Evolutionary conservation across 1,140 invertebrate genomes (phyloP).

Genomic region (Neotoxoptera formosana): DNA sequence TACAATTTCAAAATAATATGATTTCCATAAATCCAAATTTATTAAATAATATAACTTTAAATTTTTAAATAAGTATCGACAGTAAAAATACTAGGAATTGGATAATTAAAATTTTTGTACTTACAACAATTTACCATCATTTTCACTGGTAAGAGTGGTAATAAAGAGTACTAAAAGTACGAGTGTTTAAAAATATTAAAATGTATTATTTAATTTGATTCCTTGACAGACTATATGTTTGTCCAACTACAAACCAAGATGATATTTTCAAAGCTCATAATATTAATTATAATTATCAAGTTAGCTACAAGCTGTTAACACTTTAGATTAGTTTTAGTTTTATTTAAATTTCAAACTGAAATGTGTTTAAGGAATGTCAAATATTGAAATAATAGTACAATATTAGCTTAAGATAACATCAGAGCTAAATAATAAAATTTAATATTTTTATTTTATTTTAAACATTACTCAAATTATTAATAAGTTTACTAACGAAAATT

Average conservation of each 20-base stretch:
- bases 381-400: not conserved
- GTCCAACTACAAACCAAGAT: no score
- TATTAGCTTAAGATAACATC: not conserved
- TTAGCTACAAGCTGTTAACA: not conserved
- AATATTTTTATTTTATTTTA: no score
- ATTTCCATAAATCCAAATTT: not conserved
- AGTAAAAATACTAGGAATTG: not conserved
- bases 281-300: not conserved
- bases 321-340: not conserved
- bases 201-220: not conserved
- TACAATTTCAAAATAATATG: not conserved
- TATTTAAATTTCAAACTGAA: not conserved
- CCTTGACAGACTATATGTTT: not conserved
- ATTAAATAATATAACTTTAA: not conserved
- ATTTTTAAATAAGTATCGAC: not conserved
- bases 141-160: not conserved
- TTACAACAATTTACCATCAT: not conserved
- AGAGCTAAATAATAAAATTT: not conserved
- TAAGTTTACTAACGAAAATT: no score
- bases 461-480: no score
- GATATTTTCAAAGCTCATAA: not conserved
- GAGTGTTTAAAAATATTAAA: not conserved
- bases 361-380: not conserved
- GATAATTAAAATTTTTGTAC: not conserved
- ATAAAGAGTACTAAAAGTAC: not conserved